A percentile compares a stretch with the other conserved stretches of the same genome.
phyloP scores from a whole-genome alignment of 2,797 vertebrate species.

The Sarcoramphus papa region DNA sequence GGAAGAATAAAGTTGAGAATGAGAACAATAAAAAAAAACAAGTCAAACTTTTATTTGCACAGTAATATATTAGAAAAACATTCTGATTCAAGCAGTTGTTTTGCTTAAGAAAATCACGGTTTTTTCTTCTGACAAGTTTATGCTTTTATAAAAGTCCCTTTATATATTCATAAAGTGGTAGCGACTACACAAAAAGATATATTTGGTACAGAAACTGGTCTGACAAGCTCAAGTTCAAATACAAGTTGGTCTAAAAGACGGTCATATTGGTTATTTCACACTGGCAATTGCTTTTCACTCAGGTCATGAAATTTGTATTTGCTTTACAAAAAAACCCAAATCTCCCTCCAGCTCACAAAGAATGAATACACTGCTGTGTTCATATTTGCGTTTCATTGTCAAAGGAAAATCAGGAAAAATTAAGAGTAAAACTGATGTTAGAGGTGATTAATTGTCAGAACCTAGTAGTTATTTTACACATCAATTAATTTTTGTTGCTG shows the following conservation, averaged over 20 bases:
- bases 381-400: neutral
- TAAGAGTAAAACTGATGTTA: neutral
- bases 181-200: neutral
- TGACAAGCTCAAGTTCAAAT: neutral
- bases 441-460: neutral
- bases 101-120: neutral
- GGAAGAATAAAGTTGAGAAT: neutral
- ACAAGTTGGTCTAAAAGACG: neutral
- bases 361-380: neutral
- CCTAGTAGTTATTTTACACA: fast-evolving
- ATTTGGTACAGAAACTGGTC: neutral
- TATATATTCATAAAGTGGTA: neutral
- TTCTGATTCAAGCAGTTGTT: neutral
- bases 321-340: fast-evolving
- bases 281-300: neutral
- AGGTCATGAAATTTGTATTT: neutral
- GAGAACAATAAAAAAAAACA: neutral
- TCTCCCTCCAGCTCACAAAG: neutral
- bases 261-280: neutral
- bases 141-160: neutral
- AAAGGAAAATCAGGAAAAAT: neutral
- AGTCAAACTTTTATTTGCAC: neutral
- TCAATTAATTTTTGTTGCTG: neutral
- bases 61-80: neutral
- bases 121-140: neutral